Evolutionary conservation across 2,888 invertebrate genomes (phyloP).

Genomic region (Lampropteryx suffumata): DNA sequence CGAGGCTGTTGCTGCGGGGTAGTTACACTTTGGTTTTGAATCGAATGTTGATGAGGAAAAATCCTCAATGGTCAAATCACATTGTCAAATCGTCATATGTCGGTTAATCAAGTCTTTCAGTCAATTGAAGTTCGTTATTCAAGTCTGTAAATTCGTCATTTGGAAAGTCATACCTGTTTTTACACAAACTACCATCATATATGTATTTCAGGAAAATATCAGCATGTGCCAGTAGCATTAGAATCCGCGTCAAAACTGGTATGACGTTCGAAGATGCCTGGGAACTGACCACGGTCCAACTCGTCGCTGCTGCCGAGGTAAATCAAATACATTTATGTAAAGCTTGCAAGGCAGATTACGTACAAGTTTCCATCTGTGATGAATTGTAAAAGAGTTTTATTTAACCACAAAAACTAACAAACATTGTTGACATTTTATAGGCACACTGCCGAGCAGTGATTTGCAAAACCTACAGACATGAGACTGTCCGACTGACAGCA

Average conservation of each 20-base stretch:
- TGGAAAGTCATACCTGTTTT: too few relatives aligned
- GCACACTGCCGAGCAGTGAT: constrained; percentile 92
- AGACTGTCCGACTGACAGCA: constrained; percentile 70
- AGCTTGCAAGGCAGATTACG: background rate
- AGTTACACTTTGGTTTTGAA: constrained; percentile 34
- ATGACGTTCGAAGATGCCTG: constrained; percentile 89
- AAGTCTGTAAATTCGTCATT: too few relatives aligned
- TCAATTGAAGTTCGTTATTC: too few relatives aligned
- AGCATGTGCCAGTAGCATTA: constrained; percentile 85
- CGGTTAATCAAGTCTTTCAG: too few relatives aligned
- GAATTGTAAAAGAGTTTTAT: too few relatives aligned
- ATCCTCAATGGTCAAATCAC: too few relatives aligned
- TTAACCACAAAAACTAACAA: too few relatives aligned
- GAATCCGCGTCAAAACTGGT: constrained; percentile 84
- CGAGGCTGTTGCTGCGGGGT: constrained; percentile 85
- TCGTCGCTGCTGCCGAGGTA: constrained; percentile 92
- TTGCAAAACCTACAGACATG: constrained; percentile 86
- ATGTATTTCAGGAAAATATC: constrained; percentile 78
- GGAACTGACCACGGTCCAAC: constrained; percentile 90
- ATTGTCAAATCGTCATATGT: too few relatives aligned
- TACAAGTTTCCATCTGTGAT: too few relatives aligned
- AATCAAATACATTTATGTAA: background rate
- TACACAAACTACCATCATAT: background rate
- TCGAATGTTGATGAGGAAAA: background rate
- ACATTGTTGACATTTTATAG: constrained; percentile 61